Conservation (phyloP, 2,797 vertebrate species). For the Lophius americanus region DNA sequence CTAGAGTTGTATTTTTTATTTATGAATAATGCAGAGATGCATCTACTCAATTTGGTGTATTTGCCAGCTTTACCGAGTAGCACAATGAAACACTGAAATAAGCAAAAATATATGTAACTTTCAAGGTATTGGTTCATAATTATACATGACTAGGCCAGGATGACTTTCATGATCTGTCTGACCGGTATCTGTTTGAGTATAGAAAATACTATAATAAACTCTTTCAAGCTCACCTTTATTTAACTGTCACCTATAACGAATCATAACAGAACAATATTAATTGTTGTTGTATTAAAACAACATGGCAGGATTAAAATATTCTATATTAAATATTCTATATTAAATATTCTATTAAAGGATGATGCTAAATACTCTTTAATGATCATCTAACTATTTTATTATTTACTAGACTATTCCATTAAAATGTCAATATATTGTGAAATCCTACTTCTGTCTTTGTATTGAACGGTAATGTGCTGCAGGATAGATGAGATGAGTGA, state of each 20-base stretch:
- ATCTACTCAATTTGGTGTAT: neutral
- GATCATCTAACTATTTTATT: no score
- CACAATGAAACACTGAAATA: neutral
- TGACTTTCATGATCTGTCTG: neutral
- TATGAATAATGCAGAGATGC: neutral
- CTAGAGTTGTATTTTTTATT: neutral
- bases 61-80: neutral
- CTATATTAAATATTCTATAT: no score
- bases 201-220: neutral
- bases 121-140: neutral
- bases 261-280: no score
- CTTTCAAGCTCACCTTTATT: neutral
- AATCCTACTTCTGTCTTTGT: conserved; percentile 3
- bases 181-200: neutral
- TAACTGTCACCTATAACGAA: neutral
- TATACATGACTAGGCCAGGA: neutral
- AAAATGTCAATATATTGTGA: neutral
- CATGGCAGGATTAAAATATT: no score
- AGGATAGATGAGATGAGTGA: conserved; percentile 46
- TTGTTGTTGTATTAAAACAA: no score
- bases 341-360: no score
- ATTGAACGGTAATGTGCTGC: conserved; percentile 20
- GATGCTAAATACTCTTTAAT: no score
- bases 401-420: no score
- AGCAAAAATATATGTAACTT: neutral